Base-by-base conservation (phyloP, 1,140 invertebrate species). In the Planococcus citri region DNA sequence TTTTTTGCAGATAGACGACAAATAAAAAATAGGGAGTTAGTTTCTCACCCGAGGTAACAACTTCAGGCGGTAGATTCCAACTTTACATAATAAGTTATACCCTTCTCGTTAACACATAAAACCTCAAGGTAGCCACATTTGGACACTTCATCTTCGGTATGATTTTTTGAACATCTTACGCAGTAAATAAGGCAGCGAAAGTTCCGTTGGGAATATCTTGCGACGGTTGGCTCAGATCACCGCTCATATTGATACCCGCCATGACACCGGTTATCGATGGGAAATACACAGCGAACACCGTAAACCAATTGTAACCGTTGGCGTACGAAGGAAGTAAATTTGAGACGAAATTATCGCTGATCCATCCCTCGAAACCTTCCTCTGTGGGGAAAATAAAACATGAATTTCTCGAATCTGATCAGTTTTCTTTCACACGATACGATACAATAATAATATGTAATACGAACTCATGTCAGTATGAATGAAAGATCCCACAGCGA, bases 161-260 rank as follows among this genome's bases (percentile, higher is more conserved):
- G 29, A 6, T 33, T 3, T 33, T 33, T 33, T 33, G 4, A 33
- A 33, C 29, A 33, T 33, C 76, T 77, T 82, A 91, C 87, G 88
- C 90, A 51, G 88, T 90, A 69, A 88, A 87, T 71, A 97, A 85
- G 64, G 95, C 93, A 27, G 92, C 89, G 27, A 98, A 79, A 3
- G 95, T 96, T 38, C 95, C 95, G 79, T 91, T 90, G 2, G 95
- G 94, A 76, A 98, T 98, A 78, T 95, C 92, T 58, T 85, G 86
- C 12, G 91, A 90, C 0, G 95, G 95, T 75, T 94, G 88, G 70
- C 86, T 85, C 57, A 98, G 82, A 80, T 98, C 95, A 14, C 94
- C 94, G 79, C 93, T 95, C 95, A 98, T 98, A 78, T 98, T 98
- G 73, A 98, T 92, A 58, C 95, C 95, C 58, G 95, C 93, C 71